Percentiles rank a stretch among this genome's conserved stretches.
phyloP scores from a whole-genome alignment of 1,140 invertebrate species.

The Ips nitidus region DNA sequence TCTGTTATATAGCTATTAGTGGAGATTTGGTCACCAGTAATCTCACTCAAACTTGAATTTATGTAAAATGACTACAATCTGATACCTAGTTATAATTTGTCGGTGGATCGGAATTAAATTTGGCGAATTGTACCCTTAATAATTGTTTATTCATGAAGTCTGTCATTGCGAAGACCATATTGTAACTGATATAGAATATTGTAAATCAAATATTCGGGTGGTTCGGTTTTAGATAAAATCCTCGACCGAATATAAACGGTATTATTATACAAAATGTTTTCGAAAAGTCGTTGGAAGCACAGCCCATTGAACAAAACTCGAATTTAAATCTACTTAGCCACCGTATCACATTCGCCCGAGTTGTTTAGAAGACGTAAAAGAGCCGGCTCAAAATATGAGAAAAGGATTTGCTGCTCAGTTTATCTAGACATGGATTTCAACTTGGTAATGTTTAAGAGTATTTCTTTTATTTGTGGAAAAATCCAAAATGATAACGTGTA shows the following conservation, averaged over 20 bases:
- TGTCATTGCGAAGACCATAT: not conserved
- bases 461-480: not conserved
- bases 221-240: constrained; percentile 16
- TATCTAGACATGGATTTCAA: constrained; percentile 10
- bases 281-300: constrained; percentile 15
- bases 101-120: not conserved
- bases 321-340: constrained; percentile 26
- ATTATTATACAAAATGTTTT: constrained; percentile 21
- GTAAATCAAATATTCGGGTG: not conserved
- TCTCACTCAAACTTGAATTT: constrained; percentile 24
- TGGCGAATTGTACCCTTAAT: not conserved
- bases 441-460: constrained; percentile 4
- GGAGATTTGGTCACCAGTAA: constrained; percentile 50
- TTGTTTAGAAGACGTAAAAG: constrained; percentile 24
- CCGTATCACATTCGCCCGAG: constrained; percentile 22
- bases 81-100: constrained; percentile 4
- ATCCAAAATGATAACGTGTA: too few relatives aligned
- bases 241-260: constrained; percentile 19
- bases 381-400: constrained; percentile 15
- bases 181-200: not conserved
- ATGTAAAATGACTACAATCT: not conserved
- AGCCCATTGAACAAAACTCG: constrained; percentile 23
- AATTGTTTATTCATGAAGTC: too few relatives aligned
- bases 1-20: constrained; percentile 56
- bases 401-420: constrained; percentile 19